Percentiles rank a stretch among this genome's conserved stretches.
Evolutionary conservation across 2,888 invertebrate species (phyloP).

Genomic region (Spodoptera picta): DNA sequence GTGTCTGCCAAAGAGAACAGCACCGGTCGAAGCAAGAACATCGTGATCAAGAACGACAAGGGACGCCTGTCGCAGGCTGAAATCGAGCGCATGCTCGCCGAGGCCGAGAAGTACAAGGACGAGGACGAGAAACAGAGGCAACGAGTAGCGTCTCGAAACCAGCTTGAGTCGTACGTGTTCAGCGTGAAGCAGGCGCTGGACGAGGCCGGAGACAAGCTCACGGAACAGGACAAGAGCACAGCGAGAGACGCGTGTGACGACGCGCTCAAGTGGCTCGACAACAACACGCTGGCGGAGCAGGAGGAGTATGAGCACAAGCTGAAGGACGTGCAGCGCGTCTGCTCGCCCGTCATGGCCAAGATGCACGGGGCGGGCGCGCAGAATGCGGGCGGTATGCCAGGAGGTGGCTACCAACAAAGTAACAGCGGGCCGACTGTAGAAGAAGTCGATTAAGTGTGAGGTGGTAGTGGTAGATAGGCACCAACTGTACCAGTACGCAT

Average conservation of each 20-base stretch:
- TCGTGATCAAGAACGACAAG: conserved; percentile 93
- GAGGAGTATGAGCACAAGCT: conserved; percentile 90
- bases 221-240: conserved; percentile 47
- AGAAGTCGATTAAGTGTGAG: no score
- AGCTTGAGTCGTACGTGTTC: conserved; percentile 90
- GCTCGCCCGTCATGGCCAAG: conserved; percentile 89
- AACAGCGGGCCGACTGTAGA: no score
- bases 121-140: conserved; percentile 90
- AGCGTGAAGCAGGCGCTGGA: conserved; percentile 90
- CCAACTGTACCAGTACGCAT: background rate
- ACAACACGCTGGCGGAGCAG: conserved; percentile 90
- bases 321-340: conserved; percentile 88
- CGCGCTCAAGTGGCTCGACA: conserved; percentile 91
- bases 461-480: no score
- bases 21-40: conserved; percentile 90
- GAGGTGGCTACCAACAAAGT: conserved; percentile 5
- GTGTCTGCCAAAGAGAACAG: conserved; percentile 91
- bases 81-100: conserved; percentile 91
- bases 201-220: conserved; percentile 3
- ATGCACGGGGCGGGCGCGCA: conserved; percentile 86
- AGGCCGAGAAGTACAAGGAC: conserved; percentile 90
- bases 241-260: conserved; percentile 88
- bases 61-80: conserved; percentile 92
- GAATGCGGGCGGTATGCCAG: conserved; percentile 23
- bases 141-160: conserved; percentile 88